phyloP scores from a whole-genome alignment of 2,113 vertebrate species.

The Thymallus thymallus region DNA sequence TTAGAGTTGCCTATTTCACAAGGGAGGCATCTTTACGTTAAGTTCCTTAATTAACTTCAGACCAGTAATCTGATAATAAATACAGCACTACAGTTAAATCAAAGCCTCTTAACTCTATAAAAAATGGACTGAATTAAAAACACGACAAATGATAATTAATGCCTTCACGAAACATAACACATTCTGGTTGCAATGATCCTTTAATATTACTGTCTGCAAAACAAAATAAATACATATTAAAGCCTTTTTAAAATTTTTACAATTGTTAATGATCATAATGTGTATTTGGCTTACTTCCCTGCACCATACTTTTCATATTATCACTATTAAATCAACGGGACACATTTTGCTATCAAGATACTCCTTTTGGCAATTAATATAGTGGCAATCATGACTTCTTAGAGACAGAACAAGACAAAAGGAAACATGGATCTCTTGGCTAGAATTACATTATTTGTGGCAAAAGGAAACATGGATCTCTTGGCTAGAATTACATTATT shows the following conservation, averaged over 20 bases:
- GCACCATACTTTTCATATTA: background rate
- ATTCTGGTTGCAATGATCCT: conserved; percentile 36
- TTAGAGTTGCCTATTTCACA: background rate
- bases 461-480: conserved; percentile 33
- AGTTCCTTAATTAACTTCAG: no score
- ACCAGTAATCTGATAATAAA: no score
- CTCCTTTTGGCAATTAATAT: conserved; percentile 38
- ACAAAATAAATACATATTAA: conserved; percentile 43
- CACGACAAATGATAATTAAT: background rate
- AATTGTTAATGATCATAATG: conserved; percentile 49
- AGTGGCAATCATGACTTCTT: conserved; percentile 15
- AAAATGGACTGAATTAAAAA: no score
- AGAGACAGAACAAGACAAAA: conserved; percentile 4
- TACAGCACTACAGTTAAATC: background rate
- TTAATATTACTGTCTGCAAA: conserved; percentile 47
- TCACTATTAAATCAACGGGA: background rate
- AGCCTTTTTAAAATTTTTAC: conserved; percentile 37
- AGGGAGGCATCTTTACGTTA: no score
- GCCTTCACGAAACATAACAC: background rate
- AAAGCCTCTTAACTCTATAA: background rate
- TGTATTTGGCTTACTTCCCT: conserved; percentile 55
- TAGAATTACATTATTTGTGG: conserved; percentile 6
- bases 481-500: conserved; percentile 5
- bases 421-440: background rate
- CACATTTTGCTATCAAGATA: background rate